These are phyloP conservation scores for Lasioglossum oenotherae DNA, from an alignment of 2,888 invertebrate species.

Conservation along the genomic window DNA sequence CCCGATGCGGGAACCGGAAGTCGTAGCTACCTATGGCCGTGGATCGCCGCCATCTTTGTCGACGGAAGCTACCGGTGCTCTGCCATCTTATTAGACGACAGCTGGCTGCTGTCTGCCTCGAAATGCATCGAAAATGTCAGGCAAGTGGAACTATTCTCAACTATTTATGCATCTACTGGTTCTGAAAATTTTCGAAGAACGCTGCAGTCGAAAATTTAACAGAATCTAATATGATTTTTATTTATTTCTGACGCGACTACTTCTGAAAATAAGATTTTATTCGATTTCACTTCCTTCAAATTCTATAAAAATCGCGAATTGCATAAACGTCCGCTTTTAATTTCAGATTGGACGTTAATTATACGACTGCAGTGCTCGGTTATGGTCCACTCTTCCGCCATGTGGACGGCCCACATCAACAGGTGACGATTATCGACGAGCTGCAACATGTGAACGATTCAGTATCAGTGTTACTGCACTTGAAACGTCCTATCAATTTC, in stretches of 20 bases:
- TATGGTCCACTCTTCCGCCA: constrained; percentile 87
- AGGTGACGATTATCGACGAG: constrained; percentile 88
- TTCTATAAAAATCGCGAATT: too few relatives aligned
- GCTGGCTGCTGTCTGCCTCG: constrained; percentile 87
- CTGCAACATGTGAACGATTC: constrained; percentile 86
- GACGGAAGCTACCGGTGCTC: constrained; percentile 90
- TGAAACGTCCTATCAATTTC: constrained; percentile 86
- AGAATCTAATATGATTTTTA: too few relatives aligned
- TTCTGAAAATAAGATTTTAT: too few relatives aligned
- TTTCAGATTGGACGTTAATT: constrained; percentile 86
- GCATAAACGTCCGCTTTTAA: background rate
- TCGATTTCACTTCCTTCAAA: too few relatives aligned
- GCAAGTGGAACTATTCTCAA: constrained; percentile 78
- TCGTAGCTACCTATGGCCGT: constrained; percentile 87
- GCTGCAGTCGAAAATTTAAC: too few relatives aligned
- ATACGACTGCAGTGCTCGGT: constrained; percentile 89
- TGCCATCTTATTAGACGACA: constrained; percentile 88
- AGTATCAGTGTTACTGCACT: constrained; percentile 88
- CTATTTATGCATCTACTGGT: too few relatives aligned
- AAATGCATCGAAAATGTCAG: constrained; percentile 85
- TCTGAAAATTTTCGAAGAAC: too few relatives aligned
- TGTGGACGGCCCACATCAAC: constrained; percentile 89
- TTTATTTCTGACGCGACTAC: too few relatives aligned
- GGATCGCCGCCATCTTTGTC: constrained; percentile 90
- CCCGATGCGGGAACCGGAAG: constrained; percentile 61